Conservation (phyloP, 2,797 vertebrate species). For the Onychomys leucogaster region DNA sequence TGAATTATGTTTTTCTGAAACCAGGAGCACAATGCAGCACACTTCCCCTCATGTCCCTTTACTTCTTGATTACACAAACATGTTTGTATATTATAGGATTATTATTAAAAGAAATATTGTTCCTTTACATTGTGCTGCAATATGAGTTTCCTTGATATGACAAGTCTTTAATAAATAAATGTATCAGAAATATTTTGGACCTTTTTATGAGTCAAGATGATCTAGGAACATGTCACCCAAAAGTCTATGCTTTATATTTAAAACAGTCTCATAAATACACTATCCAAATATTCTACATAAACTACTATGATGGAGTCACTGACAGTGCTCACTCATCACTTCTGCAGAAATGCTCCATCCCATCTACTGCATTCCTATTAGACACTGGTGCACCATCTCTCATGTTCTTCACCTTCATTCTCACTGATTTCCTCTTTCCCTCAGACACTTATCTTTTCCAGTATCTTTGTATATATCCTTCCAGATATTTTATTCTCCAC, state of each 20-base stretch:
- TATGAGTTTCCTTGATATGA: not conserved
- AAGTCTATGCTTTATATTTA: not conserved
- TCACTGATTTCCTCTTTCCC: not conserved
- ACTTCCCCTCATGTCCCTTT: not conserved
- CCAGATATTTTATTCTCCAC: not conserved
- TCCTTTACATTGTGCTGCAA: not conserved
- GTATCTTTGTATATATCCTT: not conserved
- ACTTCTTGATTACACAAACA: not conserved
- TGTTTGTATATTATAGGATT: not conserved
- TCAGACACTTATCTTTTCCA: not conserved
- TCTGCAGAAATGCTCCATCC: not conserved
- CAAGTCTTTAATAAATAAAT: not conserved
- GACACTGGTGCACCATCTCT: not conserved
- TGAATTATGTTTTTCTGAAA: not conserved
- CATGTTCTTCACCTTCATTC: not conserved
- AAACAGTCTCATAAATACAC: not conserved
- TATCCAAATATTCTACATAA: not conserved
- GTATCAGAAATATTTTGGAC: not conserved
- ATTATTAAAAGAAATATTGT: not conserved
- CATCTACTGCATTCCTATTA: not conserved
- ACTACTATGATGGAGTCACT: not conserved
- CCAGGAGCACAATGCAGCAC: not conserved
- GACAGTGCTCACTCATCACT: not conserved
- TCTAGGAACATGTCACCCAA: not conserved
- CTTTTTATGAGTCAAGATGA: slow-evolving; percentile 15